Evolutionary conservation across 2,113 vertebrate species (phyloP).

Genomic region (Notothenia rossii): DNA sequence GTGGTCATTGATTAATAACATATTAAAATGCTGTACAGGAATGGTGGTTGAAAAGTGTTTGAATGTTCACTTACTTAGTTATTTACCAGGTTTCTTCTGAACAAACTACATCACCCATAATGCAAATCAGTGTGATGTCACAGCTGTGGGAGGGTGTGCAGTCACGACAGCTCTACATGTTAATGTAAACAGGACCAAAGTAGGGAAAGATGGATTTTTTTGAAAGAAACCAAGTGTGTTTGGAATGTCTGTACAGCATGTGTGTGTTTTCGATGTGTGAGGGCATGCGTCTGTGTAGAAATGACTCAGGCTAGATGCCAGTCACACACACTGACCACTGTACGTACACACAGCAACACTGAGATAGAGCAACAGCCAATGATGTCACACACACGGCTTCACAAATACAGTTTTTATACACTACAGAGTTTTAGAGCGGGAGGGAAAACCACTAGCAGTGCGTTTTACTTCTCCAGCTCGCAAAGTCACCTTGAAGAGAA

Average conservation of each 20-base stretch:
- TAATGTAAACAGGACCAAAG: conserved; percentile 42
- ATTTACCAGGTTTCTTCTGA: conserved; percentile 23
- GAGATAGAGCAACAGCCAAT: conserved; percentile 61
- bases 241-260: conserved; percentile 35
- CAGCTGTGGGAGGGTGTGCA: conserved; percentile 22
- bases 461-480: conserved; percentile 55
- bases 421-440: conserved; percentile 61
- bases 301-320: conserved; percentile 48
- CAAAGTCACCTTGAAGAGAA: conserved; percentile 56
- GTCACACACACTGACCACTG: conserved; percentile 65
- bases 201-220: conserved; percentile 18
- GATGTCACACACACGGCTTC: conserved; percentile 62
- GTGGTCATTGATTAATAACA: conserved; percentile 71
- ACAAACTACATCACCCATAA: conserved; percentile 62
- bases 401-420: conserved; percentile 67
- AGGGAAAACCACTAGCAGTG: conserved; percentile 57
- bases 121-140: conserved; percentile 53
- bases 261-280: conserved; percentile 13
- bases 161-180: conserved; percentile 37
- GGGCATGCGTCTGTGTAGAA: conserved; percentile 43
- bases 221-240: conserved; percentile 29
- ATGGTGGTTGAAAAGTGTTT: conserved; percentile 24
- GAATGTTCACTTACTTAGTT: conserved; percentile 22
- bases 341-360: conserved; percentile 65
- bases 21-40: conserved; percentile 71